A percentile compares a stretch with the other conserved stretches of the same genome.
Conservation (phyloP, 2,888 invertebrate species). For the Mythimna pallens region DNA sequence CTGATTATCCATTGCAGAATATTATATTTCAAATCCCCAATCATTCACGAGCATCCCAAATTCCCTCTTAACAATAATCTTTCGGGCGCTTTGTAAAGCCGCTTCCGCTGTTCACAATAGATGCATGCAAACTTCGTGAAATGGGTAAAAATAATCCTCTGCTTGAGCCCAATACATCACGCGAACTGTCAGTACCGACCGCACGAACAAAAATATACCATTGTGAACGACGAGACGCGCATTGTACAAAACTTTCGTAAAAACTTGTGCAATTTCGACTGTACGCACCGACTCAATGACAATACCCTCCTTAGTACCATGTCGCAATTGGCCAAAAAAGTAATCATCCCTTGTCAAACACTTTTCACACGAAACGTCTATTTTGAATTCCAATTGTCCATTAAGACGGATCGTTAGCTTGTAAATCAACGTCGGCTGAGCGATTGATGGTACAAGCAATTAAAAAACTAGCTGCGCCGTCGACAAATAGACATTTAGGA, state of each 20-base stretch:
- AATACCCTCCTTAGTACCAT: constrained; percentile 51
- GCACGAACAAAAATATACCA: constrained; percentile 90
- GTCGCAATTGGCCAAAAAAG: constrained; percentile 68
- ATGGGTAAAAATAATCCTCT: constrained; percentile 90
- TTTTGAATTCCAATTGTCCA: constrained; percentile 70
- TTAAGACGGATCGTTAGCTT: constrained; percentile 68
- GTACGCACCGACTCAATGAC: constrained; percentile 78
- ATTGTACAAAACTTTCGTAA: constrained; percentile 87
- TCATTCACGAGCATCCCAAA: constrained; percentile 81
- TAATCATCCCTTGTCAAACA: constrained; percentile 64
- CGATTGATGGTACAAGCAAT: constrained; percentile 79
- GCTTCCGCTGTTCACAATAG: constrained; percentile 89
- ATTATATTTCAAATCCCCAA: constrained; percentile 81
- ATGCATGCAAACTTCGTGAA: constrained; percentile 90
- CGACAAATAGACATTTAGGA: constrained; percentile 79
- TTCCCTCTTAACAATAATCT: constrained; percentile 83
- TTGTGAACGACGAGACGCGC: constrained; percentile 82
- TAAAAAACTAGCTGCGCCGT: constrained; percentile 78
- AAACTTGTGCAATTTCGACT: constrained; percentile 88
- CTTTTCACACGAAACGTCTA: constrained; percentile 71
- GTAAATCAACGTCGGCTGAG: constrained; percentile 75
- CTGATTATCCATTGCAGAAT: constrained; percentile 69
- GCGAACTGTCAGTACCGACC: constrained; percentile 88
- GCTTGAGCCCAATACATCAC: constrained; percentile 89
- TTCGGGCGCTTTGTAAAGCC: constrained; percentile 84